A percentile compares a stretch with the other conserved stretches of the same genome.
Evolutionary conservation across 2,113 vertebrate genomes (phyloP).

Genomic region (Micromys minutus): DNA sequence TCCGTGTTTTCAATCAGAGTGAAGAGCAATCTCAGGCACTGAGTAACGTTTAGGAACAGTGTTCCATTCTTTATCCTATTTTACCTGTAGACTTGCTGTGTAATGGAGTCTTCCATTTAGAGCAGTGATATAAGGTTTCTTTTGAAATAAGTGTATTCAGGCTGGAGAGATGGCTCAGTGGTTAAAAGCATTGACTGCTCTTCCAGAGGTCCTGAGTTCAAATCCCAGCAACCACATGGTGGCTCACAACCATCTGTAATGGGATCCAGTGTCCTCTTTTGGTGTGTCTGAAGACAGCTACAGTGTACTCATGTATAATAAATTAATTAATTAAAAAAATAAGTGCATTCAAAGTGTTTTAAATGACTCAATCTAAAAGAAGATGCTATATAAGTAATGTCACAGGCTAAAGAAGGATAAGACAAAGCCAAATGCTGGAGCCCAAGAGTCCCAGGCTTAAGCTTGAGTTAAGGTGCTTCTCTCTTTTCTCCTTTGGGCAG

Average conservation of each 20-base stretch:
- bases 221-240: no score
- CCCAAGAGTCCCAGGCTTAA: background rate
- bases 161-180: no score
- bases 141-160: conserved; percentile 48
- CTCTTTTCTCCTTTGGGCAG: background rate
- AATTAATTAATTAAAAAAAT: no score
- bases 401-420: conserved; percentile 7
- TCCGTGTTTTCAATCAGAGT: background rate
- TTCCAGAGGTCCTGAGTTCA: no score
- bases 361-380: conserved; percentile 36
- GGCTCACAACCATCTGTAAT: no score
- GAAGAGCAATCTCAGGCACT: background rate
- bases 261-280: no score
- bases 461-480: background rate
- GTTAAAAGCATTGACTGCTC: no score
- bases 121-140: conserved; percentile 17
- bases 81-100: background rate
- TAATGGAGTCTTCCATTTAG: background rate
- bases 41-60: background rate
- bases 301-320: no score
- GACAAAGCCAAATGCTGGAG: background rate
- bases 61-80: background rate
- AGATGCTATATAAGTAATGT: conserved; percentile 4
- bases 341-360: conserved; percentile 18
- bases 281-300: no score